These are phyloP conservation scores for Metridium senile DNA, from an alignment of 92 coral and sea anemone species.

Conservation along the genomic window DNA sequence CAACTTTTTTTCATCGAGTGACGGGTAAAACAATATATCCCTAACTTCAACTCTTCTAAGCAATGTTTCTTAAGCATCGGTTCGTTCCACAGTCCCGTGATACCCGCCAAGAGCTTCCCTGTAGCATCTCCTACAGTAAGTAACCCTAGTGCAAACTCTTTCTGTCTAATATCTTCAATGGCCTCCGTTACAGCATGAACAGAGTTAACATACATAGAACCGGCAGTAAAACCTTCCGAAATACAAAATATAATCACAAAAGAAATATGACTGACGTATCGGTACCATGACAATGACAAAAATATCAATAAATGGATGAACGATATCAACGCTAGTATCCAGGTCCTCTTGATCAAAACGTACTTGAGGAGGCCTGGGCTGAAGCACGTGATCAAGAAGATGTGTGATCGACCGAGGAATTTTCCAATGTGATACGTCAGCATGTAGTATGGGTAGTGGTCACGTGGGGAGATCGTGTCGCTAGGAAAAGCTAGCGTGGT, in stretches of 20 bases:
- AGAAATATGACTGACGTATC: constrained; percentile 58
- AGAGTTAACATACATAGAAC: constrained; percentile 82
- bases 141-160: constrained; percentile 75
- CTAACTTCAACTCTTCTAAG: constrained; percentile 54
- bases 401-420: constrained; percentile 81
- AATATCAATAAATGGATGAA: constrained; percentile 55
- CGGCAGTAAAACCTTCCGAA: constrained; percentile 85
- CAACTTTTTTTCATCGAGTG: constrained; percentile 59
- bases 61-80: constrained; percentile 69
- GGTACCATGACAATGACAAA: constrained; percentile 69
- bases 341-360: constrained; percentile 66
- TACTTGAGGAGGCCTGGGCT: constrained; percentile 56
- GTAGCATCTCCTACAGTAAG: constrained; percentile 80
- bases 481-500: constrained; percentile 74
- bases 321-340: constrained; percentile 67
- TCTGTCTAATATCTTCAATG: constrained; percentile 42
- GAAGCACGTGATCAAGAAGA: constrained; percentile 53
- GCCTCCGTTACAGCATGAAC: constrained; percentile 76
- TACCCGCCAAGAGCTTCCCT: constrained; percentile 75
- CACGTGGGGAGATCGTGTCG: constrained; percentile 70
- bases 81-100: constrained; percentile 68
- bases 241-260: constrained; percentile 59
- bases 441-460: constrained; percentile 82
- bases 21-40: constrained; percentile 72
- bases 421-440: constrained; percentile 77